phyloP scores from a whole-genome alignment of 1,140 invertebrate genomes.

The Cheumatopsyche charites region DNA sequence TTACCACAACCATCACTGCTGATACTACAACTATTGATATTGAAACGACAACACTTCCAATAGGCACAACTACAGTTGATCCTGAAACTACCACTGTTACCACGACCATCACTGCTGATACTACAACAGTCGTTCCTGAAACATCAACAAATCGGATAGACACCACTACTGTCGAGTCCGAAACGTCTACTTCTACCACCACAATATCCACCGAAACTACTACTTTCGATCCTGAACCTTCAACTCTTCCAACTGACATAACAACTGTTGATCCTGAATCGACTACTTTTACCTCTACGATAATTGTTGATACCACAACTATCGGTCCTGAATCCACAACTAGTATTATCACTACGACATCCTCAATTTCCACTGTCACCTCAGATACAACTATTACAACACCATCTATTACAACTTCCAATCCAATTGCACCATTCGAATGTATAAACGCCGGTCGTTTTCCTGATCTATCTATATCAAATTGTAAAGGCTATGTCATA shows the following conservation, averaged over 20 bases:
- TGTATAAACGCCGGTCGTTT: neutral
- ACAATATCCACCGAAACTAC: neutral
- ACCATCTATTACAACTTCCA: neutral
- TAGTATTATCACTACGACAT: no score
- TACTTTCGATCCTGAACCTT: neutral
- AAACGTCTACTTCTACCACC: neutral
- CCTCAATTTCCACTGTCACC: neutral
- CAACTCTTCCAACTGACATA: neutral
- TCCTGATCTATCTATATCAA: neutral
- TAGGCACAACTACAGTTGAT: slow-evolving; percentile 10
- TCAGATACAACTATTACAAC: neutral
- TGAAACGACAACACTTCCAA: neutral
- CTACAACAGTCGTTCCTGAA: neutral
- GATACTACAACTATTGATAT: slow-evolving; percentile 9
- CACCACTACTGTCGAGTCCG: neutral
- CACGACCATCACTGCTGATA: no score
- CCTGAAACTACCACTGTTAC: slow-evolving; percentile 16
- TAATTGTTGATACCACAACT: no score
- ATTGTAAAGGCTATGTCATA: neutral
- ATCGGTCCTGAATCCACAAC: no score
- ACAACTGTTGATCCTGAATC: neutral
- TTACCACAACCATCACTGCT: neutral
- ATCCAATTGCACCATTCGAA: neutral
- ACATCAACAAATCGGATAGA: neutral
- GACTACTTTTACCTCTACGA: neutral